Conservation (phyloP, 2,113 vertebrate species). For the Camelus bactrianus region DNA sequence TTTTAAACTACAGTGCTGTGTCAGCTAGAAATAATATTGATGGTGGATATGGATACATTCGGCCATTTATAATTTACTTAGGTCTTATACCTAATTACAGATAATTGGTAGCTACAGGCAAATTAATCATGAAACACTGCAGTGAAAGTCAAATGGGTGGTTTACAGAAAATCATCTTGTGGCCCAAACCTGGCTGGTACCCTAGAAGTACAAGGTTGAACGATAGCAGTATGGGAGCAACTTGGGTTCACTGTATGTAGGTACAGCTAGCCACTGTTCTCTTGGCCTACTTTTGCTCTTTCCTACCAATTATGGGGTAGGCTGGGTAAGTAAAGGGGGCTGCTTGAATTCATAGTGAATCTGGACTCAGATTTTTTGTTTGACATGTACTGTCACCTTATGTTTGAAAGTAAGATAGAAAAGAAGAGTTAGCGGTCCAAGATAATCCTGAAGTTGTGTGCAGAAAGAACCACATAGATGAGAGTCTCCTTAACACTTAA, state of each 20-base stretch:
- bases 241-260: background rate
- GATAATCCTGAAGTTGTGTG: background rate
- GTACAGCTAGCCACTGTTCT: background rate
- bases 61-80: constrained; percentile 31
- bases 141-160: background rate
- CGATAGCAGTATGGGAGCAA: background rate
- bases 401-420: background rate
- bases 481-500: background rate
- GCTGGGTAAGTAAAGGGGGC: background rate
- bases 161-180: background rate
- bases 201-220: background rate
- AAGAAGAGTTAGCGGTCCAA: constrained; percentile 41
- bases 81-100: background rate
- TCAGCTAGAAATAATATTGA: background rate
- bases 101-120: background rate
- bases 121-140: background rate
- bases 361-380: background rate
- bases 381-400: background rate
- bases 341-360: background rate
- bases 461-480: background rate
- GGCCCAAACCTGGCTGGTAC: background rate
- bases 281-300: background rate
- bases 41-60: background rate
- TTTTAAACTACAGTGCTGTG: background rate
- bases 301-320: background rate